These are phyloP conservation scores for Chloebia gouldiae DNA, from an alignment of 2,113 vertebrate genomes.

Conservation along the genomic window DNA sequence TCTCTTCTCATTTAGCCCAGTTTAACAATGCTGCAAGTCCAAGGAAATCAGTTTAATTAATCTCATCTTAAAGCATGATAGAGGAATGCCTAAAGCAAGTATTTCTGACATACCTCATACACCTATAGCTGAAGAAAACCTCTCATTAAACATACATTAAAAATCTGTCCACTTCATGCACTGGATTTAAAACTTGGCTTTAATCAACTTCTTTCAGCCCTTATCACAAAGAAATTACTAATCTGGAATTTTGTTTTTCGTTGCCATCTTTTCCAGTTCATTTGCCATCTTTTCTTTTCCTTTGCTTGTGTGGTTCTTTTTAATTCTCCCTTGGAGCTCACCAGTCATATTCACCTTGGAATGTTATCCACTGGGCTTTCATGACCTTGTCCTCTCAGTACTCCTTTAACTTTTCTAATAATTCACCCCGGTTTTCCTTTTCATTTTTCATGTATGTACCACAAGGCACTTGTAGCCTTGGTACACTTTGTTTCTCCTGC, in stretches of 20 bases:
- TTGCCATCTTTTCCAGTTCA: not conserved
- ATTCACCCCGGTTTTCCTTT: not conserved
- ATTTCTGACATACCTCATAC: not conserved
- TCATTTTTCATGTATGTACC: not conserved
- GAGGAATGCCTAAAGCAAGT: not conserved
- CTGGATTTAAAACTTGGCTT: not conserved
- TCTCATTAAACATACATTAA: not conserved
- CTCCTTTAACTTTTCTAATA: not conserved
- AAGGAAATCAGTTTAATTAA: not conserved
- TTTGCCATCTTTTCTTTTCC: not conserved
- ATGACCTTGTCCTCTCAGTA: not conserved
- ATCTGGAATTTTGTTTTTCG: not conserved
- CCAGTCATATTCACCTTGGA: constrained; percentile 7
- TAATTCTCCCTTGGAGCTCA: not conserved
- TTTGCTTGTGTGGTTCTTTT: not conserved
- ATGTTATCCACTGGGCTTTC: not conserved
- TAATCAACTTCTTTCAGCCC: not conserved
- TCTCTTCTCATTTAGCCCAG: not conserved
- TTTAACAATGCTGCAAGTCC: not conserved
- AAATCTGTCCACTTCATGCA: not conserved
- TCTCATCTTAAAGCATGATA: not conserved
- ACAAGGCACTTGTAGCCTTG: not conserved
- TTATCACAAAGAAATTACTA: not conserved
- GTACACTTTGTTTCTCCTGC: not conserved
- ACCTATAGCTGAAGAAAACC: not conserved